Conservation (phyloP, 2,888 invertebrate species). For the Drosophila pseudotakahashii region DNA sequence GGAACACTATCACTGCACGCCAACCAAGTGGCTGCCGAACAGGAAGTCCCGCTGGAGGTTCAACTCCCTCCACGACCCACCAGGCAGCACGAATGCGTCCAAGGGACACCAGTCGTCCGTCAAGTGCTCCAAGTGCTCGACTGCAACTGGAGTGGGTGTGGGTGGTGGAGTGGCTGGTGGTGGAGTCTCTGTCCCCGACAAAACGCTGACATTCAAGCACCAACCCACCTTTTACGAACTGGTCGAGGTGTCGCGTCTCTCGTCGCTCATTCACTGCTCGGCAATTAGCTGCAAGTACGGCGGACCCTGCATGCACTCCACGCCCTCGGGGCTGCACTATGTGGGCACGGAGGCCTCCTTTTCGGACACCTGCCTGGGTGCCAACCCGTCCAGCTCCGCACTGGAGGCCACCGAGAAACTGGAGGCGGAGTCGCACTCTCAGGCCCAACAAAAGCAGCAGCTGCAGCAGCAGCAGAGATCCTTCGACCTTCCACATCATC, state of each 20-base stretch:
- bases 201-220: constrained; percentile 65
- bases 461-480: constrained; percentile 10
- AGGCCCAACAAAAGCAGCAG: constrained; percentile 40
- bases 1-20: constrained; percentile 80
- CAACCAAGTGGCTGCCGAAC: constrained; percentile 65
- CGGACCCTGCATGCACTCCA: constrained; percentile 56
- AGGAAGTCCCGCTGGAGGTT: constrained; percentile 72
- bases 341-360: constrained; percentile 73
- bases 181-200: constrained; percentile 39
- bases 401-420: constrained; percentile 11
- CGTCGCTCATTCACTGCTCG: constrained; percentile 79
- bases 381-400: constrained; percentile 12
- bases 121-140: constrained; percentile 61
- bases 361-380: constrained; percentile 73
- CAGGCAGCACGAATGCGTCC: constrained; percentile 25
- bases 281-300: constrained; percentile 77
- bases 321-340: constrained; percentile 63
- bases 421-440: constrained; percentile 21
- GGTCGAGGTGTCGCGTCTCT: constrained; percentile 80
- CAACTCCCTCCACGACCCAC: constrained; percentile 41
- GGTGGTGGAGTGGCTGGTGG: neutral
- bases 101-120: constrained; percentile 43
- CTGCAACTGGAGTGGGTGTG: constrained; percentile 16
- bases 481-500: neutral
- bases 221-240: constrained; percentile 82